Conservation (phyloP, 2,113 vertebrate species). For the Pachyramphus minor region DNA sequence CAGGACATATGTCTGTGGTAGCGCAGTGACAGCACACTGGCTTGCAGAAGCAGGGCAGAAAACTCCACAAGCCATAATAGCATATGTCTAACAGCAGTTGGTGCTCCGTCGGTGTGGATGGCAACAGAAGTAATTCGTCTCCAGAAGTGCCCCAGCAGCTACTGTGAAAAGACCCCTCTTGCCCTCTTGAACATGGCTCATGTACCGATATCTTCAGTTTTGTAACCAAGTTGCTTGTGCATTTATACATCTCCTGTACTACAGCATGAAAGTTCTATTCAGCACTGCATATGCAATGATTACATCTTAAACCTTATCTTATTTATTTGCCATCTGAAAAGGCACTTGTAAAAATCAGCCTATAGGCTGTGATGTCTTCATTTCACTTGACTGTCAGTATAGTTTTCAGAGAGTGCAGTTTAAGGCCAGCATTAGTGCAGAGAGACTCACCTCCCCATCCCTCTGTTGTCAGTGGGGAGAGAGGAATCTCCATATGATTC, state of each 20-base stretch:
- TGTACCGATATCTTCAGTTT: background rate
- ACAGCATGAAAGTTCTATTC: background rate
- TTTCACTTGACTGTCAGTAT: background rate
- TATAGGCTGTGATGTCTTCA: background rate
- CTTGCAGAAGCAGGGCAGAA: background rate
- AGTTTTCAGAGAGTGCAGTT: background rate
- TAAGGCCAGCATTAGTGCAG: background rate
- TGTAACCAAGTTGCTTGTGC: background rate
- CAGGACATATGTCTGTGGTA: fast-evolving
- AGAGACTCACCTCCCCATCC: background rate
- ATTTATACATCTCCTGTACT: background rate
- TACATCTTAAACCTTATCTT: background rate
- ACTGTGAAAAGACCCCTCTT: background rate
- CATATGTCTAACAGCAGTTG: background rate
- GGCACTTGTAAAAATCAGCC: background rate
- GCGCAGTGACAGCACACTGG: background rate
- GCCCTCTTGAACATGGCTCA: background rate
- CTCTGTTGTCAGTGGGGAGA: background rate
- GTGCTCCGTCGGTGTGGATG: background rate
- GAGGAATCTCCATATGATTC: background rate
- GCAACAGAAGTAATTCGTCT: background rate
- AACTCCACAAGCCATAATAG: background rate
- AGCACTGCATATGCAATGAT: background rate
- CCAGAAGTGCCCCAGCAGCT: background rate
- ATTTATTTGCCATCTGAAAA: background rate